Conservation (phyloP, 2,113 vertebrate species). For the Pelodiscus sinensis region DNA sequence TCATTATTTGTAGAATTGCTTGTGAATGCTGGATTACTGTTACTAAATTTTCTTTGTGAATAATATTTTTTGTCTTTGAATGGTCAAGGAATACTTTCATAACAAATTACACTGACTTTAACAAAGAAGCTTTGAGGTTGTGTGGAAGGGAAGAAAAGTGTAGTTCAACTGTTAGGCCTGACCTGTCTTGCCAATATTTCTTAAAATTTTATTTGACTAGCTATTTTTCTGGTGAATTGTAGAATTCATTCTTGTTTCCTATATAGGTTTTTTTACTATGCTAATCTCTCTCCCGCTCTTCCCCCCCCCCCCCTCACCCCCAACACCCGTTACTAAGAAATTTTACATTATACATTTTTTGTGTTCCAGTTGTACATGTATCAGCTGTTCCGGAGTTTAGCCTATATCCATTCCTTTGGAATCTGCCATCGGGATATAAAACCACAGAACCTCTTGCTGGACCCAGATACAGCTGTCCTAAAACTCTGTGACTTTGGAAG, state of each 20-base stretch:
- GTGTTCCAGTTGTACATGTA: constrained; percentile 97
- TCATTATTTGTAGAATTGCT: background rate
- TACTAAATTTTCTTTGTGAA: background rate
- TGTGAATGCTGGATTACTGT: background rate
- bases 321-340: background rate
- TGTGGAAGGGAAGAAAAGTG: accelerated
- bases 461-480: constrained; percentile 98
- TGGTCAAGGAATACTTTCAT: background rate
- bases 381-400: constrained; percentile 99
- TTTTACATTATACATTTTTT: constrained; percentile 7
- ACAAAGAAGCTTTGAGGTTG: background rate
- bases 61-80: background rate
- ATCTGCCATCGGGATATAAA: constrained; percentile 99
- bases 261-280: background rate
- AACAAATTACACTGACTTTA: background rate
- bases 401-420: constrained; percentile 99
- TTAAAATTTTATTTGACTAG: background rate
- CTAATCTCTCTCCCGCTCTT: background rate
- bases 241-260: background rate
- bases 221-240: background rate
- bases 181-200: background rate
- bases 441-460: constrained; percentile 98
- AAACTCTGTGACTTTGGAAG: constrained; percentile 99
- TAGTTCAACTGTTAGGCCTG: background rate
- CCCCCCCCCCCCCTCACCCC: too few species aligned